Conservation (phyloP, 1,140 invertebrate genomes). For the Olivierus martensii region DNA sequence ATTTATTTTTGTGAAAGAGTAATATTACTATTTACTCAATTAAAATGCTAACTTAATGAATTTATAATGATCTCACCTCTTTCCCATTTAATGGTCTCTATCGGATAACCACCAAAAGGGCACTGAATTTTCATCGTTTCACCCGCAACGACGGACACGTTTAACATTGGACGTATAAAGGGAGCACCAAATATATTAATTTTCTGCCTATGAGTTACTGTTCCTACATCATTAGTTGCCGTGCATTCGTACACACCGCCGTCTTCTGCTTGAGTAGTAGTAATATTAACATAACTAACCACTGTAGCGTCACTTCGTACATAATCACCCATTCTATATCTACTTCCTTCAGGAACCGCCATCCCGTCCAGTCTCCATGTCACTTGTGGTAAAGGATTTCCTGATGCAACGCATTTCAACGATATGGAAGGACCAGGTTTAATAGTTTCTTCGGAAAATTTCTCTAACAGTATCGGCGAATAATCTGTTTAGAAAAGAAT, state of each 20-base stretch:
- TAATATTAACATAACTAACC: constrained; percentile 33
- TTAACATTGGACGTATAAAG: constrained; percentile 31
- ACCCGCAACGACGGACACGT: constrained; percentile 33
- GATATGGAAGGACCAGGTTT: constrained; percentile 69
- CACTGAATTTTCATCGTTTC: constrained; percentile 28
- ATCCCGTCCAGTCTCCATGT: constrained; percentile 33
- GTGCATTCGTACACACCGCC: constrained; percentile 31
- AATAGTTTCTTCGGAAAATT: constrained; percentile 66
- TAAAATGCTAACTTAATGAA: too few relatives aligned
- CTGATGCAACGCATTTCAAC: constrained; percentile 66
- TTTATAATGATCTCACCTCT: constrained; percentile 27
- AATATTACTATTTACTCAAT: too few relatives aligned
- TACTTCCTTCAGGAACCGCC: constrained; percentile 24
- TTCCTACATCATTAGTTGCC: constrained; percentile 29
- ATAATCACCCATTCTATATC: constrained; percentile 23
- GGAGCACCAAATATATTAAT: constrained; percentile 26
- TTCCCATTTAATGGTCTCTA: constrained; percentile 33
- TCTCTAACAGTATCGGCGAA: constrained; percentile 58
- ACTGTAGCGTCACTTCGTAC: constrained; percentile 18
- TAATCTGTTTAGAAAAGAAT: constrained; percentile 46
- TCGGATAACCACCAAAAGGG: constrained; percentile 24
- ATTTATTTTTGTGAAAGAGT: too few relatives aligned
- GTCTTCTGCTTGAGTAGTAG: constrained; percentile 26
- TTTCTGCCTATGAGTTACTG: constrained; percentile 21
- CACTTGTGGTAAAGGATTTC: constrained; percentile 53